Conservation (phyloP, 2,888 invertebrate genomes). For the Dorcus parallelipipedus region DNA sequence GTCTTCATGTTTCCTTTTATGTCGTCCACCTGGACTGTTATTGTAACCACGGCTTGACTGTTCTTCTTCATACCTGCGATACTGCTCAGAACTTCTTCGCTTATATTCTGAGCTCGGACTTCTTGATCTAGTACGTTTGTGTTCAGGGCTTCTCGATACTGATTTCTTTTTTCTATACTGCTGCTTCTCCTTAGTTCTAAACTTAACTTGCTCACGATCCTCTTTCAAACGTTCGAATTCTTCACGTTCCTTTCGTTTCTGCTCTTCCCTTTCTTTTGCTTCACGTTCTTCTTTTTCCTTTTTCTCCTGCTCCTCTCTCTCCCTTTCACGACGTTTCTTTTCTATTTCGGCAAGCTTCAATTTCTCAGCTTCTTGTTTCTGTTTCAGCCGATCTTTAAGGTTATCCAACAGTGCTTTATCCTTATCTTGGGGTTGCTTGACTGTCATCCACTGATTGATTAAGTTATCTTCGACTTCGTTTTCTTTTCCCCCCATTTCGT, state of each 20-base stretch:
- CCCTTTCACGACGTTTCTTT: constrained; percentile 41
- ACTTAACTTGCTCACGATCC: constrained; percentile 39
- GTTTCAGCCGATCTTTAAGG: constrained; percentile 53
- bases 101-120: constrained; percentile 32
- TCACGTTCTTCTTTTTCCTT: constrained; percentile 45
- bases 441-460: constrained; percentile 55
- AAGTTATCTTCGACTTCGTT: constrained; percentile 39
- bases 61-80: constrained; percentile 38
- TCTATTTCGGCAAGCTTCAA: constrained; percentile 42
- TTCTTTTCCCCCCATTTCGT: constrained; percentile 30
- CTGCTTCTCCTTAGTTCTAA: constrained; percentile 46
- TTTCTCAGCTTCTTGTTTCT: constrained; percentile 52
- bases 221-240: constrained; percentile 39
- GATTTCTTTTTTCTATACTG: constrained; percentile 34
- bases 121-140: constrained; percentile 20
- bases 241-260: constrained; percentile 40
- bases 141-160: constrained; percentile 28
- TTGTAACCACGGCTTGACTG: constrained; percentile 33
- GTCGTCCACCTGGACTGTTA: constrained; percentile 30
- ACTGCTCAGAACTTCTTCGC: constrained; percentile 30
- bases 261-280: constrained; percentile 39
- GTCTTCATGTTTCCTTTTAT: constrained; percentile 13
- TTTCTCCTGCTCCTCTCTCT: constrained; percentile 42
- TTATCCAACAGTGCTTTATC: constrained; percentile 52
- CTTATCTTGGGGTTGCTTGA: constrained; percentile 43